phyloP scores from a whole-genome alignment of 2,888 invertebrate species.

The Scrobipalpa atriplicella region DNA sequence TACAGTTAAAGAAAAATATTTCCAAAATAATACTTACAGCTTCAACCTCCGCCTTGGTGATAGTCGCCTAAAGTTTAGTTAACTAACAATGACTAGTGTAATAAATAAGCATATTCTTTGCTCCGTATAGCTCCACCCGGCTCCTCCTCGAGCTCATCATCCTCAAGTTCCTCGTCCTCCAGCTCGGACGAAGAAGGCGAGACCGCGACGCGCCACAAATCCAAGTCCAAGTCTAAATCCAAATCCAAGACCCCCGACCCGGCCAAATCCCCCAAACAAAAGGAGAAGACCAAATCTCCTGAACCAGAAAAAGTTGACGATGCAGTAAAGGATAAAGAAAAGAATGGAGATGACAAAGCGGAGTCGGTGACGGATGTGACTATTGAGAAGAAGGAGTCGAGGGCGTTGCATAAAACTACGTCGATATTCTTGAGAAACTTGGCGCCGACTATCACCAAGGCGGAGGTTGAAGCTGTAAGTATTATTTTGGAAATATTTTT shows the following conservation, averaged over 20 bases:
- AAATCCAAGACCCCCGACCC: constrained; percentile 48
- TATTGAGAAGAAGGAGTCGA: constrained; percentile 78
- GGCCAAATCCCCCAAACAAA: constrained; percentile 64
- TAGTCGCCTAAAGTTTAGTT: too few species aligned
- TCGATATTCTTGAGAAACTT: constrained; percentile 98
- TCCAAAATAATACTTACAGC: constrained; percentile 83
- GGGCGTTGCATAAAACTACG: constrained; percentile 96
- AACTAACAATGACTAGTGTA: too few species aligned
- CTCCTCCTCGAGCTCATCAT: constrained; percentile 78
- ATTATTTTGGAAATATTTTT: constrained; percentile 10
- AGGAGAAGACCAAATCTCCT: constrained; percentile 65
- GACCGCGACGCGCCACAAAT: constrained; percentile 60
- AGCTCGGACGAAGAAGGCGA: constrained; percentile 79
- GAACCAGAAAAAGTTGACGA: constrained; percentile 55
- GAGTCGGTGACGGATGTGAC: constrained; percentile 78
- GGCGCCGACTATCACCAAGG: constrained; percentile 97
- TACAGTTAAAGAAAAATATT: too few species aligned
- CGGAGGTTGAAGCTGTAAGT: constrained; percentile 97
- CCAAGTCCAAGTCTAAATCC: constrained; percentile 66
- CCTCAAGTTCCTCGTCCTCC: constrained; percentile 78
- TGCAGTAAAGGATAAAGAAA: constrained; percentile 57
- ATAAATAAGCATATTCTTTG: neutral
- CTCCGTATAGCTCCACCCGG: constrained; percentile 69
- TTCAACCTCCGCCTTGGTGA: constrained; percentile 98
- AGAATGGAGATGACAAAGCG: constrained; percentile 72